Conservation (phyloP, 2,797 vertebrate genomes). For the Lepus townsendii region DNA sequence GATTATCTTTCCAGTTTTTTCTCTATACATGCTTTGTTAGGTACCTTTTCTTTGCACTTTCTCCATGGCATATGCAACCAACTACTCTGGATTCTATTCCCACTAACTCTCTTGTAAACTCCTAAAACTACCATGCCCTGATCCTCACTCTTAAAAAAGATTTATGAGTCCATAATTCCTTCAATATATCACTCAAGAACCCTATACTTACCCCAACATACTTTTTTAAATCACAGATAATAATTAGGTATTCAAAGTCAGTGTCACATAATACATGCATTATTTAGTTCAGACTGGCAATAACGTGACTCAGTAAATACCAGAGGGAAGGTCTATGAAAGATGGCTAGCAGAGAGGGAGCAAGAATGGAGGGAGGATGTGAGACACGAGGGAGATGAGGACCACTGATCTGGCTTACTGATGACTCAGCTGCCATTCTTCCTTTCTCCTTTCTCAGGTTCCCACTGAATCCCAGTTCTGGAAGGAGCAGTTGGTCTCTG, state of each 20-base stretch:
- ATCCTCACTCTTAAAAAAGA: neutral
- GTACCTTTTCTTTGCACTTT: neutral
- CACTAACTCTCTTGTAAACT: neutral
- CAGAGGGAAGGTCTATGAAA: neutral
- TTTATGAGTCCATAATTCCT: neutral
- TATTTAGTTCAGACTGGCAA: neutral
- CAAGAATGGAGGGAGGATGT: neutral
- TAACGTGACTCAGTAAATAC: neutral
- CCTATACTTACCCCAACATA: neutral
- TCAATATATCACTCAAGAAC: neutral
- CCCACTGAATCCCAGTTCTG: neutral
- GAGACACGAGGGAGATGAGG: neutral
- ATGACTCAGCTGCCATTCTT: neutral
- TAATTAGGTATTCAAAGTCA: neutral
- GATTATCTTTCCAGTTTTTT: neutral
- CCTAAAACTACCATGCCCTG: neutral
- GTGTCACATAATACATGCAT: neutral
- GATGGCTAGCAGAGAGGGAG: neutral
- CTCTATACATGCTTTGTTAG: neutral
- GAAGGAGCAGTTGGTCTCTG: neutral
- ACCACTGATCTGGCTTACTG: neutral
- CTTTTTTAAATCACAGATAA: neutral
- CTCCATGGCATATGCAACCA: neutral
- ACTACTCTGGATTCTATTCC: neutral
- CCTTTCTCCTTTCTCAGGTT: neutral